Percentiles rank a stretch among this genome's conserved stretches.
These are phyloP conservation scores for Morpho helenor DNA, from an alignment of 2,888 invertebrate genomes.

Conservation along the genomic window DNA sequence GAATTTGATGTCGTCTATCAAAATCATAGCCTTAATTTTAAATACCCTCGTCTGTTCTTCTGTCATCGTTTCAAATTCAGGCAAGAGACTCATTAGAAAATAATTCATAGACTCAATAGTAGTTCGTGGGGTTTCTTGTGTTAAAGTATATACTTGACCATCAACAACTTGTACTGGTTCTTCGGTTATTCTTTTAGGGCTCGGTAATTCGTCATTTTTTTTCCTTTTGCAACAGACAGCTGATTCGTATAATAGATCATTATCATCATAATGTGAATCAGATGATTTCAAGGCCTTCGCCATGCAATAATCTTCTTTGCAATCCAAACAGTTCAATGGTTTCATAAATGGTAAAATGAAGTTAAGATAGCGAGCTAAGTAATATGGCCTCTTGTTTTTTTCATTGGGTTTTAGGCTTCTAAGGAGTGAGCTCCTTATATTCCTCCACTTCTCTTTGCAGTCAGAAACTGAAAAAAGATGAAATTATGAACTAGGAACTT, in stretches of 20 bases:
- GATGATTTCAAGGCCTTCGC: no score
- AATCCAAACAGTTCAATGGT: slow-evolving; percentile 20
- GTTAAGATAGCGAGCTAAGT: slow-evolving; percentile 35
- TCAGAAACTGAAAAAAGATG: slow-evolving; percentile 15
- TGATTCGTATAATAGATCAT: neutral
- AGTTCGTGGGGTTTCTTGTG: slow-evolving; percentile 12
- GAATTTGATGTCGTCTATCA: slow-evolving; percentile 21
- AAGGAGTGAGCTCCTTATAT: slow-evolving; percentile 35
- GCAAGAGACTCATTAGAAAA: slow-evolving; percentile 38
- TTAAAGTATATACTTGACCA: slow-evolving; percentile 3
- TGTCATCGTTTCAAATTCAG: slow-evolving; percentile 40
- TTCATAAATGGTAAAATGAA: slow-evolving; percentile 41
- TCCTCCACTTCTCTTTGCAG: slow-evolving; percentile 10
- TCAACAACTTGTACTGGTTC: neutral
- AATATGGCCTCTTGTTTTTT: slow-evolving; percentile 40
- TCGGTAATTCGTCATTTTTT: slow-evolving; percentile 1
- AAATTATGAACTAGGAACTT: no score
- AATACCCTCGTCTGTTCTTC: slow-evolving; percentile 38
- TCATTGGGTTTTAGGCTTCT: slow-evolving; percentile 36
- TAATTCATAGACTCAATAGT: slow-evolving; percentile 30
- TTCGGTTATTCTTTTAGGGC: slow-evolving; percentile 4
- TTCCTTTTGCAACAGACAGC: slow-evolving; percentile 11
- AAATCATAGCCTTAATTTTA: slow-evolving; percentile 39
- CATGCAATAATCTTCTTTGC: slow-evolving; percentile 16
- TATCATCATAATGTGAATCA: no score